Evolutionary conservation across 1,140 invertebrate genomes (phyloP).

Genomic region (Tetramorium simillimum): DNA sequence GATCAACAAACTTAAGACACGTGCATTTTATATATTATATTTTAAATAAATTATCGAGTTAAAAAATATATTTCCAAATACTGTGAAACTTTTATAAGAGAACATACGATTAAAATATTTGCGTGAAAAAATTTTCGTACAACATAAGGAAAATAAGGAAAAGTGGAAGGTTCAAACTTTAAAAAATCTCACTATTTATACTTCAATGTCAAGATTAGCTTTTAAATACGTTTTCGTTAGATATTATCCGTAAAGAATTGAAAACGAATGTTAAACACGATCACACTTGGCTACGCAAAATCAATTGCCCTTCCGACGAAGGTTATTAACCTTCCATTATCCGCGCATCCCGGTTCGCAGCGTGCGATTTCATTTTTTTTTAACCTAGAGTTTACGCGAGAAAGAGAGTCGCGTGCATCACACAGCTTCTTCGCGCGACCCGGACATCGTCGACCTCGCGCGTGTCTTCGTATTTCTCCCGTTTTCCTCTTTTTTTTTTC

Average conservation of each 20-base stretch:
- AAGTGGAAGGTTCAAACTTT: neutral
- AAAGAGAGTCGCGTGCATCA: neutral
- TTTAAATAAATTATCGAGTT: neutral
- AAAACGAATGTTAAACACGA: conserved; percentile 25
- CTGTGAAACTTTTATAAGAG: neutral
- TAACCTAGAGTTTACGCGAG: conserved; percentile 22
- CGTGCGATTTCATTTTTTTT: conserved; percentile 48
- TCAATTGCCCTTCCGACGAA: conserved; percentile 49
- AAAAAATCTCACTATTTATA: neutral
- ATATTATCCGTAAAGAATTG: neutral
- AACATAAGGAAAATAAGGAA: neutral
- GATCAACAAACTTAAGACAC: neutral
- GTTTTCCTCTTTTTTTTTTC: conserved; percentile 13
- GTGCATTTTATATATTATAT: too few relatives aligned
- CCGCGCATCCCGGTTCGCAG: conserved; percentile 11
- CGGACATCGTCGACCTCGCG: conserved; percentile 30
- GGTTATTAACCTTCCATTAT: conserved; percentile 52
- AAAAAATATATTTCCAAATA: neutral
- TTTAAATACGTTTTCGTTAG: neutral
- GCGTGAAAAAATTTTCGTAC: neutral
- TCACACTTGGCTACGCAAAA: conserved; percentile 30
- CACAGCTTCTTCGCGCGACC: conserved; percentile 35
- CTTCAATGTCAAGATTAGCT: neutral
- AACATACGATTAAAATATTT: neutral
- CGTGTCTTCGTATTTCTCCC: conserved; percentile 12